Conservation (phyloP, 2,888 invertebrate species). For the Drosophila mulleri region DNA sequence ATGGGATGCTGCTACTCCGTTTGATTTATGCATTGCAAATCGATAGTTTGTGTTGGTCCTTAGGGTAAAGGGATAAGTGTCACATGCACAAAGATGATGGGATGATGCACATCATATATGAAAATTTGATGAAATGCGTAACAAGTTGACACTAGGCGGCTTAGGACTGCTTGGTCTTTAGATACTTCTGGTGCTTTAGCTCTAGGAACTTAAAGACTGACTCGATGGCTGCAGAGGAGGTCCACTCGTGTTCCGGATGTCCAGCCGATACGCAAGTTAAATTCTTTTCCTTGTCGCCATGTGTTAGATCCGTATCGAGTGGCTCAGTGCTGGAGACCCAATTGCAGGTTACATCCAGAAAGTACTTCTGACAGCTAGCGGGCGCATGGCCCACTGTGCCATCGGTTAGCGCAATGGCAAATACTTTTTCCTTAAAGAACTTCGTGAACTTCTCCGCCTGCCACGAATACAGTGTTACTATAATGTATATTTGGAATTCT, state of each 20-base stretch:
- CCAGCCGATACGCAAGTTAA: conserved; percentile 88
- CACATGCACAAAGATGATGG: conserved; percentile 41
- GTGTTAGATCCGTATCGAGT: conserved; percentile 86
- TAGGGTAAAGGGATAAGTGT: conserved; percentile 78
- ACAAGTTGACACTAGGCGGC: conserved; percentile 15
- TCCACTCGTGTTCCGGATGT: conserved; percentile 89
- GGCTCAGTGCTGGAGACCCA: conserved; percentile 88
- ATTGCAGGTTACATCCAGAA: conserved; percentile 86
- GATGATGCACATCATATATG: conserved; percentile 18
- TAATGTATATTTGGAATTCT: background rate
- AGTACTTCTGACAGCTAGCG: conserved; percentile 49
- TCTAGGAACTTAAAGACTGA: conserved; percentile 89
- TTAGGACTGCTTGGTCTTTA: conserved; percentile 16
- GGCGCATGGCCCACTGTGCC: conserved; percentile 87
- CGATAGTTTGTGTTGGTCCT: conserved; percentile 73
- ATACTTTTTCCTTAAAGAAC: conserved; percentile 88
- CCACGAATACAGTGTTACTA: conserved; percentile 2
- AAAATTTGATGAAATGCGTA: conserved; percentile 23
- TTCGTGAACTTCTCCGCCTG: conserved; percentile 86
- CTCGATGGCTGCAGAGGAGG: conserved; percentile 88
- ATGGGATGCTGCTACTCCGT: conserved; percentile 14
- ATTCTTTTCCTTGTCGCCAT: conserved; percentile 81
- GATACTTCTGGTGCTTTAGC: conserved; percentile 63
- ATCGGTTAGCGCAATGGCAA: conserved; percentile 92
- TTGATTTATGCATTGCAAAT: conserved; percentile 75